Conservation (phyloP, 2,888 invertebrate genomes). For the Eilema griseolum region DNA sequence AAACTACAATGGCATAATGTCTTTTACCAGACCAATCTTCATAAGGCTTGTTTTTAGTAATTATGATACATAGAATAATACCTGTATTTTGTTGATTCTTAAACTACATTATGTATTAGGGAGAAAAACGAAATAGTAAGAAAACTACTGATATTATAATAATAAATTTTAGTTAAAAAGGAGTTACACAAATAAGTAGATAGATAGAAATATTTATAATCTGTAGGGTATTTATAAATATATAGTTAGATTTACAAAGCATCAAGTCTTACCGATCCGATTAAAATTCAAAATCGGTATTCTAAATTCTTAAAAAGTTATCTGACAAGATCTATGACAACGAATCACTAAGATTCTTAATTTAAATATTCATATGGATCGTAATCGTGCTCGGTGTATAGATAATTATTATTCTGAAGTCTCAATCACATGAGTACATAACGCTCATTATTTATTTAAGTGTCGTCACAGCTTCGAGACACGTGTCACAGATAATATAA, state of each 20-base stretch:
- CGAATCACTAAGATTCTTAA: conserved; percentile 10
- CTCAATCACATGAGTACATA: conserved; percentile 22
- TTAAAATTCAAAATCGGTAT: not conserved
- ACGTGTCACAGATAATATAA: conserved; percentile 42
- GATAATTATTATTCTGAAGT: conserved; percentile 29
- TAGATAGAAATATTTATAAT: not conserved
- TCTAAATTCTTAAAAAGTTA: conserved; percentile 6
- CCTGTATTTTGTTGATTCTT: conserved; percentile 28
- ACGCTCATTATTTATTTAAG: conserved; percentile 47
- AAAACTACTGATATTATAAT: conserved; percentile 35
- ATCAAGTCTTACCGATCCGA: not conserved
- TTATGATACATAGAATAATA: conserved; percentile 30
- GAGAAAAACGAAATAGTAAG: conserved; percentile 27
- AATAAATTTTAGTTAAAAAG: conserved; percentile 12
- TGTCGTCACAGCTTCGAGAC: conserved; percentile 32
- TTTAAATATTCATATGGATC: conserved; percentile 15
- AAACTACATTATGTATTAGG: conserved; percentile 6
- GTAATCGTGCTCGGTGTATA: conserved; percentile 6
- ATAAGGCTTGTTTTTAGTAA: conserved; percentile 14
- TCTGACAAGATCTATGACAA: not conserved
- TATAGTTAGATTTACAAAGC: not conserved
- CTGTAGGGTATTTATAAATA: not conserved
- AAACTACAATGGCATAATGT: conserved; percentile 23
- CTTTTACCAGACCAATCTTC: conserved; percentile 21
- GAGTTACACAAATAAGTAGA: not conserved